Conservation (phyloP, 2,113 vertebrate species). For the Salvator merianae region DNA sequence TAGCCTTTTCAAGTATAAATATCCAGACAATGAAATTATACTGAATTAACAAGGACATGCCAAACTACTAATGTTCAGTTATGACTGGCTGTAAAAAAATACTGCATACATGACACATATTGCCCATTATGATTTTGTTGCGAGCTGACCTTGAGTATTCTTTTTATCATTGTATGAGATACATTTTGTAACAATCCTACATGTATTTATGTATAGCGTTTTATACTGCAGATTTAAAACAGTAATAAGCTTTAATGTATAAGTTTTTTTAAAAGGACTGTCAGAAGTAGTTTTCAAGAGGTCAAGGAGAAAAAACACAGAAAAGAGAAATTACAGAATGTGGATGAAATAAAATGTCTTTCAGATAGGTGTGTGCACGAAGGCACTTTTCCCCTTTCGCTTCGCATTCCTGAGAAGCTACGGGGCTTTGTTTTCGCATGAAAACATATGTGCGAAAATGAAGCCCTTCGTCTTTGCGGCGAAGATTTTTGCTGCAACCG, state of each 20-base stretch:
- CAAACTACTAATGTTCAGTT: neutral
- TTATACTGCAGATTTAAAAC: neutral
- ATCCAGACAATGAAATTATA: neutral
- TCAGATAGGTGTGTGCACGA: no score
- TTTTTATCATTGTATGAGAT: no score
- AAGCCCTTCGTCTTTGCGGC: no score
- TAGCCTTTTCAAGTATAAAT: neutral
- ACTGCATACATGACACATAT: constrained; percentile 1
- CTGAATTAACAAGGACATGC: constrained; percentile 2
- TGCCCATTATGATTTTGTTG: neutral
- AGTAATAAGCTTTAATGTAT: neutral
- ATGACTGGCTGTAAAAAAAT: constrained; percentile 10
- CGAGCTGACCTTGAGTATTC: neutral
- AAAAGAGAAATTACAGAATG: neutral
- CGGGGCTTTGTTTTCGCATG: no score
- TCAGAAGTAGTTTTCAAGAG: neutral
- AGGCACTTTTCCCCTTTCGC: no score
- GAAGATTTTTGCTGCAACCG: no score
- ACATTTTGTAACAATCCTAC: neutral
- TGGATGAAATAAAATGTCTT: accelerated
- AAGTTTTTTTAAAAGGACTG: neutral
- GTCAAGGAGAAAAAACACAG: neutral
- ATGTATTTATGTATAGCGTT: neutral
- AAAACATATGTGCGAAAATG: no score
- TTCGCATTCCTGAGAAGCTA: no score